Evolutionary conservation across 1,140 invertebrate genomes (phyloP).

Genomic region (Cheumatopsyche charites): DNA sequence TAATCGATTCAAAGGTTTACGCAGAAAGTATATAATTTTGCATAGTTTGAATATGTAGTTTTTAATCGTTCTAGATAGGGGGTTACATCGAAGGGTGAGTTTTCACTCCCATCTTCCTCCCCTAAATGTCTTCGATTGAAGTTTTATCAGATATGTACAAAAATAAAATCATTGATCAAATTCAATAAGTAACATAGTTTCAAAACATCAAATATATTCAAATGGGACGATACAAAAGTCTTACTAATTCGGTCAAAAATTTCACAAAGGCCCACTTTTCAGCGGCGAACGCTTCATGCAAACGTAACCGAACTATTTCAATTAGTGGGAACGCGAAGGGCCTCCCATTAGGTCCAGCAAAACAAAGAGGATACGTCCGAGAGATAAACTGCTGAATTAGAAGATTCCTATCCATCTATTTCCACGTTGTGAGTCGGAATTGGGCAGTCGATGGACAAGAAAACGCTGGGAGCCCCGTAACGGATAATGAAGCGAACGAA

Average conservation of each 20-base stretch:
- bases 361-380: neutral
- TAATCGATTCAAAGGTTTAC: no score
- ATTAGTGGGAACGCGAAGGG: neutral
- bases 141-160: no score
- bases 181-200: no score
- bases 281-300: neutral
- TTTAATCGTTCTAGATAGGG: no score
- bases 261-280: neutral
- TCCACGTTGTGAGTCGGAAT: conserved; percentile 19
- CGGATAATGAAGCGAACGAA: conserved; percentile 36
- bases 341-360: neutral
- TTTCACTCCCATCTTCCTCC: no score
- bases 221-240: no score
- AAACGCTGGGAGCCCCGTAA: conserved; percentile 16
- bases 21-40: no score
- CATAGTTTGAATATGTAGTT: no score
- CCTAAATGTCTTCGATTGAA: no score
- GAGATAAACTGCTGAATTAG: conserved; percentile 22
- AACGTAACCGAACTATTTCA: conserved; percentile 7
- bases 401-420: conserved; percentile 25
- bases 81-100: no score
- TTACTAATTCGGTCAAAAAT: neutral
- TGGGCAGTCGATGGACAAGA: conserved; percentile 27
- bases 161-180: no score
- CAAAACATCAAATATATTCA: no score